Evolutionary conservation across 2,113 vertebrate species (phyloP), one percentile per base, ranked within the genome.

Genomic region (Turdus rufiventris): DNA sequence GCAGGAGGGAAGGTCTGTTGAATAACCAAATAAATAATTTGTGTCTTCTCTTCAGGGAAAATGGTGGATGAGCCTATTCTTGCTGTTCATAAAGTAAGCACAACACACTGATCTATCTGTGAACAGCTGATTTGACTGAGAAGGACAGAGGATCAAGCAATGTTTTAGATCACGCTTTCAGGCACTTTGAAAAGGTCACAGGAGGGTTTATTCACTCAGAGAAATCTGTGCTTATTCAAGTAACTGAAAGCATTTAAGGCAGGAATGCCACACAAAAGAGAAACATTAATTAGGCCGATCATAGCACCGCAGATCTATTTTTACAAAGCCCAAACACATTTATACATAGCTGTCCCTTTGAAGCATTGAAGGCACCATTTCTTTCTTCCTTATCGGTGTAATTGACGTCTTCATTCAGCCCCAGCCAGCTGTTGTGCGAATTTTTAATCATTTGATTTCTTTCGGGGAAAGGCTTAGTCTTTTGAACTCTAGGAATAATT

Each of bases 401-500:
- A 96, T 29, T 95, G 94, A 95, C 75, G 12, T 96, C 95, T 96
- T 94, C 85, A 96, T 95, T 96, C 95, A 96, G 17, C 66, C 90
- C 79, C 90, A 76, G 58, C 92, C 94, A 95, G 92, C 95, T 96
- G 94, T 85, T 93, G 77, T 73, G 86, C 28, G 86, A 91, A 95
- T 96, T 94, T 88, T 68, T 71, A 93, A 96, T 96, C 24, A 73
- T 88, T 95, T 85, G 34, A 87, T 93, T 94, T 93, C 90, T 95
- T 96, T 93, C 1, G 3, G 73, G 58, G 65, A 51, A 86, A 94
- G 74, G 85, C 91, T 95, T 90, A 92, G 88, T 96, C 95, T 94
- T 96, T 95, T 96, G 96, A 96, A 97, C 94, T 93, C 82, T n/a
- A 96, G 91, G 78, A 97, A 96, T 95, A 96, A 97, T 97, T 96